These are phyloP conservation scores for Drosophila parvula DNA, from an alignment of 1,140 invertebrate species.

Conservation along the genomic window DNA sequence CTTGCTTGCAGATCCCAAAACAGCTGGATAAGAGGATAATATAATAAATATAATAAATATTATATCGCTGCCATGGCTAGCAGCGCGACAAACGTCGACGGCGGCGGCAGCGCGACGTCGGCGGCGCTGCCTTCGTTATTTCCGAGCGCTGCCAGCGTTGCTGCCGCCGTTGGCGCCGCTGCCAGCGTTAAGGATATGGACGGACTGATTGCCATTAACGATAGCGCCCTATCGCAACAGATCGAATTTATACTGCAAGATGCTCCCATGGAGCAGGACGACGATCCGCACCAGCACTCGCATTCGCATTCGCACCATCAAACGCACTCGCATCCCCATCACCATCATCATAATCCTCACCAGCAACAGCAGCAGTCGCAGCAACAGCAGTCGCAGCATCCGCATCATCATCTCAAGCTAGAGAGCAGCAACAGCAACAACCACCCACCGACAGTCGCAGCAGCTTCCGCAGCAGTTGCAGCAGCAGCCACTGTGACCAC, in stretches of 20 bases:
- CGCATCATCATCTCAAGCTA: slow-evolving; percentile 42
- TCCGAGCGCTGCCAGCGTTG: slow-evolving; percentile 33
- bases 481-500: slow-evolving; percentile 26
- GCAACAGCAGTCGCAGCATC: slow-evolving; percentile 14
- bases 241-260: slow-evolving; percentile 84
- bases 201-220: slow-evolving; percentile 82
- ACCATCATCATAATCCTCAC: slow-evolving; percentile 27
- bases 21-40: background rate
- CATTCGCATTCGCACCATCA: slow-evolving; percentile 26
- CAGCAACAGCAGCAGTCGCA: slow-evolving; percentile 24
- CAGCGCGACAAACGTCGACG: slow-evolving; percentile 53
- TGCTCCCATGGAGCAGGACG: slow-evolving; percentile 83
- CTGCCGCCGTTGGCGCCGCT: slow-evolving; percentile 46
- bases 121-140: slow-evolving; percentile 68
- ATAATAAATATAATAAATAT: slow-evolving; percentile 14
- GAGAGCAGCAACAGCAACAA: slow-evolving; percentile 47
- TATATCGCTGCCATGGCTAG: slow-evolving; percentile 62
- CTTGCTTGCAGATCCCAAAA: background rate
- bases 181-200: slow-evolving; percentile 72
- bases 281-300: slow-evolving; percentile 59
- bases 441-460: slow-evolving; percentile 76
- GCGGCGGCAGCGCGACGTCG: slow-evolving; percentile 29
- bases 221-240: slow-evolving; percentile 84
- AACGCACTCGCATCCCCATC: slow-evolving; percentile 39
- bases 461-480: slow-evolving; percentile 27